A percentile compares a stretch with the other conserved stretches of the same genome.
Conservation (phyloP, 2,797 vertebrate genomes). For the Galagoides demidoff region DNA sequence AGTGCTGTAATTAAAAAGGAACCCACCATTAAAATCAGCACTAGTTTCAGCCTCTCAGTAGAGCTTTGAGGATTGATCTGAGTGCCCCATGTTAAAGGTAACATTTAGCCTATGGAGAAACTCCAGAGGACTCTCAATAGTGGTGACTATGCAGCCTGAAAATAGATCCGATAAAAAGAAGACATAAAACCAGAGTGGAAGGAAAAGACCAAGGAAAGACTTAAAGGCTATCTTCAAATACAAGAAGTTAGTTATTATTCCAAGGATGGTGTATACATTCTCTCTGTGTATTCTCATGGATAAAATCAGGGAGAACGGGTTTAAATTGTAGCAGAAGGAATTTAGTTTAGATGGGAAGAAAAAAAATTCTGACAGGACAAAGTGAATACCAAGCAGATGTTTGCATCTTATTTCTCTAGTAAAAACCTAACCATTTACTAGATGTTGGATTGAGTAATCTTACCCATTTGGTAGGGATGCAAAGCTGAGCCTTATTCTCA, state of each 20-base stretch:
- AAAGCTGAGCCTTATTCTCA: background rate
- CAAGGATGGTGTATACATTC: background rate
- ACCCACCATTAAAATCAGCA: background rate
- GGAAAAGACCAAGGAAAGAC: background rate
- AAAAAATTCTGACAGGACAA: background rate
- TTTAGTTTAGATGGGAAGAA: conserved; percentile 12
- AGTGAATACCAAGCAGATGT: background rate
- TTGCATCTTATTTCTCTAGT: conserved; percentile 22
- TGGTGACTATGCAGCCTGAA: background rate
- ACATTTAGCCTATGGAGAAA: background rate
- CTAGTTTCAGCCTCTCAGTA: background rate
- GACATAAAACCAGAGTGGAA: background rate
- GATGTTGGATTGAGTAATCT: background rate
- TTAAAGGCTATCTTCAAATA: background rate
- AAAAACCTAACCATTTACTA: background rate
- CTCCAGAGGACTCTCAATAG: background rate
- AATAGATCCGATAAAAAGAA: background rate
- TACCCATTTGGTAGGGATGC: background rate
- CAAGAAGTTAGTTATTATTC: background rate
- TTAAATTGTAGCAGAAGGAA: conserved; percentile 20
- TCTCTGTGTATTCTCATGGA: background rate
- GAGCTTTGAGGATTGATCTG: background rate
- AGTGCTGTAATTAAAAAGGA: background rate
- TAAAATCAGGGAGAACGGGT: background rate
- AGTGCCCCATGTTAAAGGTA: background rate